A percentile compares a stretch with the other conserved stretches of the same genome.
Conservation (phyloP, 2,888 invertebrate genomes). For the Eilema griseolum region DNA sequence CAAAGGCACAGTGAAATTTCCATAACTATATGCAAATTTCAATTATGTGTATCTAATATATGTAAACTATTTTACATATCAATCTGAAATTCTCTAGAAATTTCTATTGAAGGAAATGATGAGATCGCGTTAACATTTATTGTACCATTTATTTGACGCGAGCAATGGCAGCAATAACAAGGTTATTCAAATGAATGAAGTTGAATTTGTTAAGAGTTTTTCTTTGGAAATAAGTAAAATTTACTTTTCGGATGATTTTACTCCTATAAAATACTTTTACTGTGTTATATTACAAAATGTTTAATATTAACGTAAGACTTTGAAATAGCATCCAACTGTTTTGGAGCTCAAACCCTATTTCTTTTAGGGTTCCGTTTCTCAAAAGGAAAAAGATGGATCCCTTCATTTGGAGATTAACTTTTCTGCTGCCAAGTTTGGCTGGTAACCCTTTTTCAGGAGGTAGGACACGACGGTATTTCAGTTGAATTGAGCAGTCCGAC, state of each 20-base stretch:
- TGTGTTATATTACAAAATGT: background rate
- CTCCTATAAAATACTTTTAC: background rate
- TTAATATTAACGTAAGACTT: background rate
- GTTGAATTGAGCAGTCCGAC: too few species aligned
- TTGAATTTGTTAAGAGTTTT: background rate
- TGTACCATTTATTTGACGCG: background rate
- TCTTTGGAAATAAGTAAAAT: background rate
- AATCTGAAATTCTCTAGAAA: slow-evolving; percentile 5
- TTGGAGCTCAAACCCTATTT: background rate
- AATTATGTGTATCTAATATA: background rate
- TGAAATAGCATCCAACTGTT: background rate
- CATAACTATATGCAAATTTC: background rate
- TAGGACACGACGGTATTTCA: too few species aligned
- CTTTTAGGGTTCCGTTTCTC: too few species aligned
- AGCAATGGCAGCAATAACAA: background rate
- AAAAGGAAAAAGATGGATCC: too few species aligned
- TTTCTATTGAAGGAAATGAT: background rate
- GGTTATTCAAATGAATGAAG: background rate
- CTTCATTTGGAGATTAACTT: too few species aligned
- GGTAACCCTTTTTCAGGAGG: too few species aligned
- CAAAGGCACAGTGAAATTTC: slow-evolving; percentile 7
- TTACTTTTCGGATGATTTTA: background rate
- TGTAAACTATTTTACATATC: slow-evolving; percentile 14
- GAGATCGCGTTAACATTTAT: slow-evolving; percentile 15
- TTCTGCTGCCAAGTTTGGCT: too few species aligned